Conservation (phyloP, 2,888 invertebrate genomes). For the Girardia tigrina region DNA sequence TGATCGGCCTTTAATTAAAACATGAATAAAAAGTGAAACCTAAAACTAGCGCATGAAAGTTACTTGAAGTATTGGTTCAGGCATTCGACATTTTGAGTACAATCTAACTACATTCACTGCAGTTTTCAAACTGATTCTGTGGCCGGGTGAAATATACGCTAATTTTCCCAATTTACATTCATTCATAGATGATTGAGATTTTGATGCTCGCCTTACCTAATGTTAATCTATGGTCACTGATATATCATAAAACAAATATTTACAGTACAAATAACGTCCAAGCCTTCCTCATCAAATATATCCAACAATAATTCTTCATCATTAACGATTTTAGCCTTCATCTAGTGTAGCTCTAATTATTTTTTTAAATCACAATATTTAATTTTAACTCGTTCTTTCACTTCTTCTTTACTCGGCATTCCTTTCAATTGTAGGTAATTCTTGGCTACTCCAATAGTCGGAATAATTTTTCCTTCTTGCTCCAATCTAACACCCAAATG, state of each 20-base stretch:
- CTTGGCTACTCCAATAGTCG: conserved; percentile 52
- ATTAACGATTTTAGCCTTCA: not conserved
- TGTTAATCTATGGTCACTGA: too few relatives aligned
- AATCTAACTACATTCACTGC: conserved; percentile 42
- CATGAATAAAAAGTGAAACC: too few relatives aligned
- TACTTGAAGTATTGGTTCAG: conserved; percentile 41
- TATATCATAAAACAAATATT: not conserved
- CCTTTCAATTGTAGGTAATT: conserved; percentile 49
- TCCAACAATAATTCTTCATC: not conserved
- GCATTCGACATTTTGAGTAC: conserved; percentile 44
- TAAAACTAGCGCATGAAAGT: too few relatives aligned
- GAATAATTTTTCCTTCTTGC: conserved; percentile 42
- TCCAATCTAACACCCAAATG: conserved; percentile 48
- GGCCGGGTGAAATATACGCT: conserved; percentile 46
- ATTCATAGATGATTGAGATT: not conserved
- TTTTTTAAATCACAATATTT: too few relatives aligned
- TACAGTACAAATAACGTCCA: not conserved
- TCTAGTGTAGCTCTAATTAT: not conserved
- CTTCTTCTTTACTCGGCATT: conserved; percentile 38
- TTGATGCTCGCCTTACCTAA: not conserved
- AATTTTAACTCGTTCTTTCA: conserved; percentile 43
- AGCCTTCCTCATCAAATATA: not conserved
- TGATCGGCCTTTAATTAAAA: too few relatives aligned
- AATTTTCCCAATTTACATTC: conserved; percentile 40
- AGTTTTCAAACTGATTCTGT: conserved; percentile 43